Conservation (phyloP, 1,140 invertebrate genomes). For the Drosophila serrata region DNA sequence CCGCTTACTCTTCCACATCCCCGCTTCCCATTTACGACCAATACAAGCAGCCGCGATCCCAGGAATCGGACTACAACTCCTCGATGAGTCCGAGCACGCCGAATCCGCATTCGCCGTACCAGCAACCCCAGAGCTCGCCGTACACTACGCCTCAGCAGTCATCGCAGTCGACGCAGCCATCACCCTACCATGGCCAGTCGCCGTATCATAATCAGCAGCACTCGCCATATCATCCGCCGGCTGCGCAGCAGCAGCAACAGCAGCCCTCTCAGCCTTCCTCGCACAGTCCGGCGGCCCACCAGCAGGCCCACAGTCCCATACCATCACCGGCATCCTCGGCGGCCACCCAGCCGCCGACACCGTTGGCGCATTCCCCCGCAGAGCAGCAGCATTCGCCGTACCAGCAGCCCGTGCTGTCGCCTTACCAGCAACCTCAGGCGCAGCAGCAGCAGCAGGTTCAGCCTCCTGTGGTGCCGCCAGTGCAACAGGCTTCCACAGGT, state of each 20-base stretch:
- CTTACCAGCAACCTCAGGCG: slow-evolving; percentile 65
- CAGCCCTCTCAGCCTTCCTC: slow-evolving; percentile 39
- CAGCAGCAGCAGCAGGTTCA: slow-evolving; percentile 55
- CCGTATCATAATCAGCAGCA: slow-evolving; percentile 82
- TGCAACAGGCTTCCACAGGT: slow-evolving; percentile 28
- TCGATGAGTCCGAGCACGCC: slow-evolving; percentile 85
- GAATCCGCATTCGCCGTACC: slow-evolving; percentile 84
- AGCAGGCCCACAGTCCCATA: slow-evolving; percentile 76
- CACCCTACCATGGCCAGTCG: slow-evolving; percentile 85
- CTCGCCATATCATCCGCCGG: slow-evolving; percentile 70
- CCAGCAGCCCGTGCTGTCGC: slow-evolving; percentile 75
- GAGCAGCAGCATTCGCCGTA: slow-evolving; percentile 83
- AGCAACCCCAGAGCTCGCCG: slow-evolving; percentile 84
- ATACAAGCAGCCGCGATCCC: slow-evolving; percentile 85
- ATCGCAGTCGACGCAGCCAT: slow-evolving; percentile 76
- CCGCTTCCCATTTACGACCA: slow-evolving; percentile 86
- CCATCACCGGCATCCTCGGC: slow-evolving; percentile 79
- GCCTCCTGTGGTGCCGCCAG: slow-evolving; percentile 57
- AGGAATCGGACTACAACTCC: slow-evolving; percentile 84
- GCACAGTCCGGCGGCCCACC: slow-evolving; percentile 63
- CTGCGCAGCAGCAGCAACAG: slow-evolving; percentile 47
- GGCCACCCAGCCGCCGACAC: slow-evolving; percentile 75
- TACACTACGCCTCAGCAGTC: slow-evolving; percentile 85
- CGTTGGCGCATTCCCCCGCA: slow-evolving; percentile 68
- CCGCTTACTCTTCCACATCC: slow-evolving; percentile 79